phyloP scores from a whole-genome alignment of 2,113 vertebrate species.

The Promerops cafer region DNA sequence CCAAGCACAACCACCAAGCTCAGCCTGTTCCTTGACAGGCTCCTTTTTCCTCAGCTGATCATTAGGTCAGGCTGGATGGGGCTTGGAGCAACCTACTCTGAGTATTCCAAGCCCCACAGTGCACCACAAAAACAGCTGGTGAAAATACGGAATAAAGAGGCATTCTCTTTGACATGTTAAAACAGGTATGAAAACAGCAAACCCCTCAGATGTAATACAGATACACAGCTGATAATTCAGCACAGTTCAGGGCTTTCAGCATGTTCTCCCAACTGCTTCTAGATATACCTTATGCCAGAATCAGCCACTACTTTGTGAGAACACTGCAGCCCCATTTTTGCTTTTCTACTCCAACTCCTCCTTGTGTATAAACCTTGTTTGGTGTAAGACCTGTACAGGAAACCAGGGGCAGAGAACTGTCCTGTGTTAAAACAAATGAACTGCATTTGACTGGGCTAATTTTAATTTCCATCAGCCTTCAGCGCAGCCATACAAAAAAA shows the following conservation, averaged over 20 bases:
- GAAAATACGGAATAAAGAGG: neutral
- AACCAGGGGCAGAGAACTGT: neutral
- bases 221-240: neutral
- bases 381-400: fast-evolving
- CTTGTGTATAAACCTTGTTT: neutral
- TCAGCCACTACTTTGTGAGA: neutral
- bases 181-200: neutral
- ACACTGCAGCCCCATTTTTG: neutral
- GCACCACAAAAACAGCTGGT: neutral
- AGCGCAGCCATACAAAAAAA: fast-evolving
- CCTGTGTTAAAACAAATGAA: neutral
- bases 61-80: neutral
- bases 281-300: neutral
- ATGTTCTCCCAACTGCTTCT: neutral
- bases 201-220: neutral
- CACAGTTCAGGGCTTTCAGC: neutral
- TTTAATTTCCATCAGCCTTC: neutral
- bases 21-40: neutral
- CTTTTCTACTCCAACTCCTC: neutral
- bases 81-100: neutral
- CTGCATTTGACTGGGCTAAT: neutral
- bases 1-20: neutral
- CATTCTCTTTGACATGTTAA: neutral
- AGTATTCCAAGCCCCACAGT: neutral
- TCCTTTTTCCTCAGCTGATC: neutral